A percentile compares a stretch with the other conserved stretches of the same genome.
These are phyloP conservation scores for Aporophyla nigra DNA, from an alignment of 2,888 invertebrate species.

Conservation along the genomic window DNA sequence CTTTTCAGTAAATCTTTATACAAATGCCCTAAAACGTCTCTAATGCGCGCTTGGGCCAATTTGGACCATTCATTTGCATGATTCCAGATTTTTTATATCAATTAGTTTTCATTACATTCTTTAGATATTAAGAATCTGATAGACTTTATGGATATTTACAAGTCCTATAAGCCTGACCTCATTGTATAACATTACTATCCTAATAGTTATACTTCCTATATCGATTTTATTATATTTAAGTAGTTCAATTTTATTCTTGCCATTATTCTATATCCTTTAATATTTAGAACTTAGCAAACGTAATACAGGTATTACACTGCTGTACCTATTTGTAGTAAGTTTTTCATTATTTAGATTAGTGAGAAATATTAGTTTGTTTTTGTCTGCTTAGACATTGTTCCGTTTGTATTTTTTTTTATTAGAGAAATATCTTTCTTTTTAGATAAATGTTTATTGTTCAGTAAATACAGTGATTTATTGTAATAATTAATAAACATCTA, in stretches of 20 bases:
- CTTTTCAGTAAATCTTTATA: not conserved
- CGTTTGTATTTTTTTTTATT: slow-evolving; percentile 27
- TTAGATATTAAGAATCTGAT: slow-evolving; percentile 16
- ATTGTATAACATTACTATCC: slow-evolving; percentile 30
- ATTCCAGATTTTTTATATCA: slow-evolving; percentile 4
- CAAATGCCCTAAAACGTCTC: not conserved
- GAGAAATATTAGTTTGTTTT: slow-evolving; percentile 24
- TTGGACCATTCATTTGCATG: slow-evolving; percentile 37
- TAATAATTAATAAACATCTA: not conserved
- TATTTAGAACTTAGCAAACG: slow-evolving; percentile 31
- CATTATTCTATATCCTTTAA: slow-evolving; percentile 26
- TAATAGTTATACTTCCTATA: slow-evolving; percentile 16
- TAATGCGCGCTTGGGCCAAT: not conserved
- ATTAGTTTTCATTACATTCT: slow-evolving; percentile 26
- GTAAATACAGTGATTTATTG: slow-evolving; percentile 14
- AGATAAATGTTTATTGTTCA: slow-evolving; percentile 10
- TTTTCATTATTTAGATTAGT: slow-evolving; percentile 23
- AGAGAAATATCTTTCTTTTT: not conserved
- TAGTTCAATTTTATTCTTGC: slow-evolving; percentile 54
- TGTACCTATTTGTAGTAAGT: slow-evolving; percentile 27
- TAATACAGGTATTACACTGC: slow-evolving; percentile 58
- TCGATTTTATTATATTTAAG: slow-evolving; percentile 50
- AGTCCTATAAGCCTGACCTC: slow-evolving; percentile 14
- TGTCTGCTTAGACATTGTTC: slow-evolving; percentile 33
- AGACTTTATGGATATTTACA: slow-evolving; percentile 28